Percentiles rank a stretch among this genome's conserved stretches.
Conservation (phyloP, 2,888 invertebrate species). For the Tanypteryx hageni region DNA sequence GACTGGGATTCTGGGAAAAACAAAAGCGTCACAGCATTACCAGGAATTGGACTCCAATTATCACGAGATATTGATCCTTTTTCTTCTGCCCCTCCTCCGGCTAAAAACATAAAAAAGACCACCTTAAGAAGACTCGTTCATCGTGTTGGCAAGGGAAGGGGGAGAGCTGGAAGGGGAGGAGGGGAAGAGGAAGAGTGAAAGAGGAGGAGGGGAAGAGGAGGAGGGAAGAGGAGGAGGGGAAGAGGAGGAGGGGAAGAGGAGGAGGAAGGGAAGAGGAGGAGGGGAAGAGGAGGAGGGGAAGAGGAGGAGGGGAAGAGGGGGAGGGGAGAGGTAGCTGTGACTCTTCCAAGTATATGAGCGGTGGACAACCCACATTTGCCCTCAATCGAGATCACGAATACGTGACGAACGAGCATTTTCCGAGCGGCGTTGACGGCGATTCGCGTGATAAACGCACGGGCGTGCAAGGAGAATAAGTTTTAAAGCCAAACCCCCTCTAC, state of each 20-base stretch:
- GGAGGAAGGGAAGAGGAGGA: not conserved
- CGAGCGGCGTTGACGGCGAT: constrained; percentile 8
- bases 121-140: not conserved
- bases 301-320: not conserved
- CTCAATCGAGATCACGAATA: constrained; percentile 19
- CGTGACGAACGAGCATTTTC: constrained; percentile 52
- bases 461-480: not conserved
- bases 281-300: not conserved
- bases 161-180: not conserved
- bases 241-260: not conserved
- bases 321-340: not conserved
- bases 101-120: not conserved
- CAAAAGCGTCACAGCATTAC: too few relatives aligned
- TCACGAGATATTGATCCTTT: too few relatives aligned
- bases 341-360: not conserved
- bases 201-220: not conserved
- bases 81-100: too few relatives aligned
- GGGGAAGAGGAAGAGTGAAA: not conserved
- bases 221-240: not conserved
- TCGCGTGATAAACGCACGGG: constrained; percentile 37
- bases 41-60: too few relatives aligned
- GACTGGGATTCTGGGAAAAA: too few relatives aligned
- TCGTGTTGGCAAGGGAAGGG: not conserved
- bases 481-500: not conserved
- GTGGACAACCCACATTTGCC: not conserved